Percentiles rank a stretch among this genome's conserved stretches.
Evolutionary conservation across 2,888 invertebrate genomes (phyloP).

Genomic region (Eupithecia exiguata): DNA sequence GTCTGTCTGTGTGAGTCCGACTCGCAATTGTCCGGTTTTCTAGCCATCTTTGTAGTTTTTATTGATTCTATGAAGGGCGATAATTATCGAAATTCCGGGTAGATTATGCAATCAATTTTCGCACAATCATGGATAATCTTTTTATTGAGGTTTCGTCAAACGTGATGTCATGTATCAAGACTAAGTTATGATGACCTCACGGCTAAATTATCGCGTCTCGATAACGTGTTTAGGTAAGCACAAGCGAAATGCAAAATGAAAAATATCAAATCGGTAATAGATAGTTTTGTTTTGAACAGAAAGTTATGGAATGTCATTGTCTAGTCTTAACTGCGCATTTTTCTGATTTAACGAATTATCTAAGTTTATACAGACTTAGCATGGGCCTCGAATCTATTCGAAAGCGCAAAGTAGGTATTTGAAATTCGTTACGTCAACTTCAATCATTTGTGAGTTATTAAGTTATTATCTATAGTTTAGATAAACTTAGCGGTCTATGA

Average conservation of each 20-base stretch:
- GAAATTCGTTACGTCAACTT: background rate
- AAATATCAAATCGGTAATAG: background rate
- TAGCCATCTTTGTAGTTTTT: background rate
- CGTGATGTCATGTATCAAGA: slow-evolving; percentile 29
- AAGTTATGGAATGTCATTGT: background rate
- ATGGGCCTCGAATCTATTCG: background rate
- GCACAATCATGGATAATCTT: slow-evolving; percentile 12
- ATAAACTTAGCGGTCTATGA: too few relatives aligned
- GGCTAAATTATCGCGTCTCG: slow-evolving; percentile 17
- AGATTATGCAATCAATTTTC: slow-evolving; percentile 16
- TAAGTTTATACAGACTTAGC: background rate
- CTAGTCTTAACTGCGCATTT: background rate
- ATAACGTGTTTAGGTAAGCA: slow-evolving; percentile 15
- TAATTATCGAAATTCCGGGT: background rate
- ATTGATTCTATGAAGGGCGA: background rate
- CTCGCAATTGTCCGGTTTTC: background rate
- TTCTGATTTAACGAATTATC: background rate
- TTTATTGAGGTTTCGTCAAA: slow-evolving; percentile 21
- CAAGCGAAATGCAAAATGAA: background rate
- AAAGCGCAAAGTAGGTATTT: background rate
- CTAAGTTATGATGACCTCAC: slow-evolving; percentile 24
- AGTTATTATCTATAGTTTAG: too few relatives aligned
- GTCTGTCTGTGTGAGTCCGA: background rate
- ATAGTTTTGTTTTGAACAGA: background rate
- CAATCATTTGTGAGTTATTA: too few relatives aligned